phyloP scores from a whole-genome alignment of 1,140 invertebrate species.

The Formica exsecta region DNA sequence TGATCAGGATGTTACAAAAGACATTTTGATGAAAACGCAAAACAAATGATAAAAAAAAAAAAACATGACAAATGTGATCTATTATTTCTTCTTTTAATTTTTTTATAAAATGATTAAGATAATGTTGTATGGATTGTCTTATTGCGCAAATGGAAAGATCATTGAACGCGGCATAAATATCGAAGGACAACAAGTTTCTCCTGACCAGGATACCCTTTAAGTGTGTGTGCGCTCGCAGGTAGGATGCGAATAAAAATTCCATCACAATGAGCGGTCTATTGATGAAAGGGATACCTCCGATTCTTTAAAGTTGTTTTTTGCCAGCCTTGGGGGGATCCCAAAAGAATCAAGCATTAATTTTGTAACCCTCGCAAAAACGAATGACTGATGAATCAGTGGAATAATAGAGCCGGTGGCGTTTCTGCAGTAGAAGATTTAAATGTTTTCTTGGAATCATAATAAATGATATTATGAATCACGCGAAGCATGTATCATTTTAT shows the following conservation, averaged over 20 bases:
- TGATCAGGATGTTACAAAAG: no score
- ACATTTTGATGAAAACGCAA: no score
- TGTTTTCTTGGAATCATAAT: not conserved
- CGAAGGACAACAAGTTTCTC: slow-evolving; percentile 27
- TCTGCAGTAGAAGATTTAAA: not conserved
- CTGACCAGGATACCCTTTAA: not conserved
- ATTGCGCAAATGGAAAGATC: slow-evolving; percentile 4
- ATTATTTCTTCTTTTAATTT: not conserved
- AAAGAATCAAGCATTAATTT: not conserved
- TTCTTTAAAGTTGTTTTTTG: not conserved
- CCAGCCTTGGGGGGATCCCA: not conserved
- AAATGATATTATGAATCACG: not conserved
- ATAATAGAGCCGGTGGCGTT: not conserved
- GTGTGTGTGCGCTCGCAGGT: not conserved
- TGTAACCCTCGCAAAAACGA: not conserved
- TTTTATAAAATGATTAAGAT: not conserved
- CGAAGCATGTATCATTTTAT: not conserved
- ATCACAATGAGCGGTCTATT: not conserved
- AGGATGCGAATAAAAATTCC: slow-evolving; percentile 1
- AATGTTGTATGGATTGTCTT: not conserved
- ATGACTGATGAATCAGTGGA: not conserved
- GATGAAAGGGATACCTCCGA: not conserved
- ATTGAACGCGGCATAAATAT: slow-evolving; percentile 27
- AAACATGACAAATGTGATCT: no score
- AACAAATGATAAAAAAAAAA: no score